Percentiles rank a stretch among this genome's conserved stretches.
Evolutionary conservation across 2,797 vertebrate genomes (phyloP).

Genomic region (Psittacula echo): DNA sequence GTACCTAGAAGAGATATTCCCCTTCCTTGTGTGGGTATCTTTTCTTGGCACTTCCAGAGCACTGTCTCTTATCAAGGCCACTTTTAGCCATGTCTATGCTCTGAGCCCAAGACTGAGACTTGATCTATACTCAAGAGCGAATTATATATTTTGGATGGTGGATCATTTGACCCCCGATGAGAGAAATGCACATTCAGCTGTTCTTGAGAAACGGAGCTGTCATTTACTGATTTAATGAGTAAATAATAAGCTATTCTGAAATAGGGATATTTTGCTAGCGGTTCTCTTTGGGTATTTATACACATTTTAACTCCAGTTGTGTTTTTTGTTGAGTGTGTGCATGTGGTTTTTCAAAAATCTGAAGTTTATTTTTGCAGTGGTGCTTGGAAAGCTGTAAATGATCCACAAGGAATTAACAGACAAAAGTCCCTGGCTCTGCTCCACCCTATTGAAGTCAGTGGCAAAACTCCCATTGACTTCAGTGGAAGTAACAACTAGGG

Average conservation of each 20-base stretch:
- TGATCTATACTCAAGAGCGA: neutral
- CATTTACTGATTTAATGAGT: slow-evolving; percentile 3
- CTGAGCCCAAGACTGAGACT: neutral
- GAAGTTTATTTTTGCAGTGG: slow-evolving; percentile 68
- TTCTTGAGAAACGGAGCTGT: slow-evolving; percentile 29
- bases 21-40: neutral
- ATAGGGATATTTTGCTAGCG: neutral
- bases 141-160: neutral
- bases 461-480: slow-evolving; percentile 48
- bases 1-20: neutral
- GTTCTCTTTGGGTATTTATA: slow-evolving; percentile 20
- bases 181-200: neutral
- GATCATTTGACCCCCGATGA: neutral
- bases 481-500: slow-evolving; percentile 8
- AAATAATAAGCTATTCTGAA: slow-evolving; percentile 46
- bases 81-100: neutral
- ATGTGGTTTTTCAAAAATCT: slow-evolving; percentile 58
- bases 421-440: slow-evolving; percentile 52
- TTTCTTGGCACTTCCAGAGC: neutral
- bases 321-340: slow-evolving; percentile 19
- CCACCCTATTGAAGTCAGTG: slow-evolving; percentile 41
- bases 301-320: slow-evolving; percentile 23
- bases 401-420: slow-evolving; percentile 63
- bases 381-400: slow-evolving; percentile 66
- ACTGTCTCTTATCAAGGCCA: neutral